Evolutionary conservation across 2,888 invertebrate genomes (phyloP), one percentile per base, ranked within the genome.

Genomic region (Lydus trimaculatus): DNA sequence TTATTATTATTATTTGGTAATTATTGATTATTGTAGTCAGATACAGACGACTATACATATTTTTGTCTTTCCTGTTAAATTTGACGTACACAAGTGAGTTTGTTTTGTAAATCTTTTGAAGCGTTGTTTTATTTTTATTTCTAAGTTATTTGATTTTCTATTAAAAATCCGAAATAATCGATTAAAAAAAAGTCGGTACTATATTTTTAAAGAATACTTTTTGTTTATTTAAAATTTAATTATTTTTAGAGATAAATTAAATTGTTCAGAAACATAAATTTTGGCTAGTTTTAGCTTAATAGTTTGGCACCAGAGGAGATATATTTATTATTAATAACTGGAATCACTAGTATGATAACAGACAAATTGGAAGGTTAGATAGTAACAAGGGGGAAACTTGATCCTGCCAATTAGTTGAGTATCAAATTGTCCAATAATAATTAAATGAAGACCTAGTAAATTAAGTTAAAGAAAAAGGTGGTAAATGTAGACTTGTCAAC

Each of bases 401-500:
- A 67, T 67, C 59, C 25, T 39, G 25, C 28, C 67, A 67, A 60
- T 67, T 63, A 62, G n/a, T 65, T 61, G 13, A 20, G 5, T 33
- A 33, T 61, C 36, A 61, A 71, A 65, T 64, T 62, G 28, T 68
- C 61, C 61, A 70, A 70, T 70, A 69, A 70, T 70, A 70, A 70
- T 69, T 64, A 72, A 72, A 73, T 73, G 70, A 72, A 74, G 67
- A 23, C 61, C 33, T 36, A 20, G 56, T 39, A n/a, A 36, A 31
- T 61, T 36, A n/a, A 33, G 20, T 31, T 36, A 56, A 63, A 65
- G 63, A 69, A 17, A 43, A n/a, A 43, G n/a, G 13, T 25, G 11
- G 48, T 39, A 63, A 69, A 60, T 33, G 61, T n/a, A 20, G 23
- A 58, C 64, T 69, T 72, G 72, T 74, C 72, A 70, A 67, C 74